Conservation (phyloP, 2,888 invertebrate genomes). For the Nomada fabriciana region DNA sequence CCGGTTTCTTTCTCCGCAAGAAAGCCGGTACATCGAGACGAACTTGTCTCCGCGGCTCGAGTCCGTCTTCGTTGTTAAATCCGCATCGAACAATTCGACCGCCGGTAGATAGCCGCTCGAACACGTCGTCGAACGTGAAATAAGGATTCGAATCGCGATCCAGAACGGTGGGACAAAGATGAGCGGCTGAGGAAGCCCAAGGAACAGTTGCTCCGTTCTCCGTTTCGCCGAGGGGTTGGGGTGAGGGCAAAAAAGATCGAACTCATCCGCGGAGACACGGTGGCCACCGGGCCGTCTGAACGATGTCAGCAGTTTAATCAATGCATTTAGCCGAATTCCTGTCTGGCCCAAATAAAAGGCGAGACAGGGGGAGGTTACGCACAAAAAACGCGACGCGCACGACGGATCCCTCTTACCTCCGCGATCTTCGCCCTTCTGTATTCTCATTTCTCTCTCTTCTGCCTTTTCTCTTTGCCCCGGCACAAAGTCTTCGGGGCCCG, state of each 20-base stretch:
- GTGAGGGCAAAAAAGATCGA: conserved; percentile 75
- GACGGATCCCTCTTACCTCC: conserved; percentile 53
- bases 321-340: conserved; percentile 85
- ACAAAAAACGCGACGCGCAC: conserved; percentile 77
- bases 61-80: conserved; percentile 65
- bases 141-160: conserved; percentile 63
- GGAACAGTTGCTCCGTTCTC: conserved; percentile 3
- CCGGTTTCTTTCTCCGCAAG: conserved; percentile 63
- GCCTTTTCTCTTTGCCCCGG: conserved; percentile 51
- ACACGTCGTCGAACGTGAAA: conserved; percentile 68
- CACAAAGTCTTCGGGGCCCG: conserved; percentile 49
- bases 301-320: conserved; percentile 84
- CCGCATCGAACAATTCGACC: conserved; percentile 53
- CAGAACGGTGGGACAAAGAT: conserved; percentile 55
- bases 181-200: conserved; percentile 32
- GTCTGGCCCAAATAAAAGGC: conserved; percentile 84
- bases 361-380: conserved; percentile 74
- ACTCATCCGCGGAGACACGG: conserved; percentile 78
- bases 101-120: conserved; percentile 51
- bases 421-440: conserved; percentile 15
- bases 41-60: conserved; percentile 30
- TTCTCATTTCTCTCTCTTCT: conserved; percentile 16
- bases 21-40: conserved; percentile 52
- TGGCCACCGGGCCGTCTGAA: conserved; percentile 82
- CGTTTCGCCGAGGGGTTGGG: not conserved